Evolutionary conservation across 2,888 invertebrate species (phyloP).

Genomic region (Cataglyphis cursor): DNA sequence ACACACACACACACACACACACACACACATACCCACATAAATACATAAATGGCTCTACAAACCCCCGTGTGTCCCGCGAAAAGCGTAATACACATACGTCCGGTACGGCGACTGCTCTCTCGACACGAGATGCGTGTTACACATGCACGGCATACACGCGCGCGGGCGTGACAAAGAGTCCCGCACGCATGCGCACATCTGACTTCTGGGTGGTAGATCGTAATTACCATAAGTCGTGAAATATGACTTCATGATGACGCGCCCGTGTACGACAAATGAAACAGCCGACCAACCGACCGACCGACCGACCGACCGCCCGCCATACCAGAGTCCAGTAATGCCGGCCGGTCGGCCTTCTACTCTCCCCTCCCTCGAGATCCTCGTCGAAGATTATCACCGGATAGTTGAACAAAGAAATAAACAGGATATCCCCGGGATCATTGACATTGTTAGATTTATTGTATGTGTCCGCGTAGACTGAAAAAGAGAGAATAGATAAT

Average conservation of each 20-base stretch:
- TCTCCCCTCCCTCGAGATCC: slow-evolving; percentile 26
- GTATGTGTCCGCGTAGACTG: not conserved
- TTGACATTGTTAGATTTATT: not conserved
- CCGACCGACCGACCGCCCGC: slow-evolving; percentile 50
- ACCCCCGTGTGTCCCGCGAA: slow-evolving; percentile 74
- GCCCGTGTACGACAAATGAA: slow-evolving; percentile 81
- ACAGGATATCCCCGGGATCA: slow-evolving; percentile 17
- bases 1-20: slow-evolving; percentile 28
- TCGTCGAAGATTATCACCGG: slow-evolving; percentile 39
- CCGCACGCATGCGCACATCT: slow-evolving; percentile 56
- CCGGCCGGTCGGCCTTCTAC: slow-evolving; percentile 24
- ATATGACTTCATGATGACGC: slow-evolving; percentile 85
- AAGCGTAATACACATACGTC: slow-evolving; percentile 77
- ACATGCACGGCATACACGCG: not conserved
- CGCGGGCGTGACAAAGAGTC: slow-evolving; percentile 71
- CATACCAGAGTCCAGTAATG: slow-evolving; percentile 63
- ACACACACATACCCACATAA: no score
- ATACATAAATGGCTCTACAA: slow-evolving; percentile 73
- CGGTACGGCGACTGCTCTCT: slow-evolving; percentile 1
- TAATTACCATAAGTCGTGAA: slow-evolving; percentile 86
- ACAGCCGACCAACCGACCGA: slow-evolving; percentile 70
- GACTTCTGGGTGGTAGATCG: slow-evolving; percentile 83
- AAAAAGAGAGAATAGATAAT: not conserved
- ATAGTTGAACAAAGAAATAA: slow-evolving; percentile 34
- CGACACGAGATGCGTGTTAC: slow-evolving; percentile 23